Percentiles rank a stretch among this genome's conserved stretches.
Conservation (phyloP, 2,113 vertebrate genomes). For the Psittacara wagleri region DNA sequence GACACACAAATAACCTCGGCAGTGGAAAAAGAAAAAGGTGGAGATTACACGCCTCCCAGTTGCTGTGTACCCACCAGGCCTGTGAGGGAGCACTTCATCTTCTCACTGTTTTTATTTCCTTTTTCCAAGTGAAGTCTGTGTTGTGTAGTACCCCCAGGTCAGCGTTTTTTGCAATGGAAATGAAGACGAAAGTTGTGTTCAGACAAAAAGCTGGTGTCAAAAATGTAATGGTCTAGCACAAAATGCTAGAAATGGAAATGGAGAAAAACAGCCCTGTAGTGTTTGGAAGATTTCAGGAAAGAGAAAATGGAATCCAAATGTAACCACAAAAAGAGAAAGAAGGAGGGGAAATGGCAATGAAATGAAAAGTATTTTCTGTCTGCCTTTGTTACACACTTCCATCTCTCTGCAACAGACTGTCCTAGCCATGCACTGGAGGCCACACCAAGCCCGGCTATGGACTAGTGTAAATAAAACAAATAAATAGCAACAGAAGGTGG, state of each 20-base stretch:
- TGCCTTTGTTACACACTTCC: not conserved
- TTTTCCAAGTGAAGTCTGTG: not conserved
- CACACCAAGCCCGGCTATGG: rapidly evolving
- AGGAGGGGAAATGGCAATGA: not conserved
- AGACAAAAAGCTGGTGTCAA: not conserved
- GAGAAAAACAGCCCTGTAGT: not conserved
- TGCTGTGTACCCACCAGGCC: not conserved
- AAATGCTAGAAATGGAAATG: not conserved
- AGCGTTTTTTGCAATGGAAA: not conserved
- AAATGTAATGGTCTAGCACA: not conserved
- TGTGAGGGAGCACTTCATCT: not conserved
- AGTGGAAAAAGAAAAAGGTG: not conserved
- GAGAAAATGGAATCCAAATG: not conserved
- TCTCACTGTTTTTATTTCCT: not conserved
- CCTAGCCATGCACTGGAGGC: rapidly evolving
- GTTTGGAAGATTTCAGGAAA: not conserved
- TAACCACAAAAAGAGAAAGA: not conserved
- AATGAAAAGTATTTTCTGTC: not conserved
- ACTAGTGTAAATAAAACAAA: not conserved
- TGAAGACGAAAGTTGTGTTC: not conserved
- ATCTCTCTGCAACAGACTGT: not conserved
- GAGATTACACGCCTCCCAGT: not conserved
- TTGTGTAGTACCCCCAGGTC: not conserved
- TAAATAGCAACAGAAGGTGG: rapidly evolving
- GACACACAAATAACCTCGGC: not conserved